phyloP scores from a whole-genome alignment of 1,140 invertebrate species.

The Doryteuthis pealeii region DNA sequence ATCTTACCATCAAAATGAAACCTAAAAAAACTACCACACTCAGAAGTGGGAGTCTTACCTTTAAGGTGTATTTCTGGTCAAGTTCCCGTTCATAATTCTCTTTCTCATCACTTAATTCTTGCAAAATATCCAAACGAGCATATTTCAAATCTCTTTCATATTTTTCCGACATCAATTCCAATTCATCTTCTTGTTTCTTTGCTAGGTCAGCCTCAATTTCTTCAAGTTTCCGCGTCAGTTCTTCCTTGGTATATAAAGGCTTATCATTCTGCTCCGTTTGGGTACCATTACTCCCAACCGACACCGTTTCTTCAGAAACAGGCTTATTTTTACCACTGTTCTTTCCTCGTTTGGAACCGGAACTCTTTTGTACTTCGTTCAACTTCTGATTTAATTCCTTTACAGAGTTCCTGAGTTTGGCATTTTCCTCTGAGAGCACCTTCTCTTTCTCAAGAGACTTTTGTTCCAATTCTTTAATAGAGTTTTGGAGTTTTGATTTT shows the following conservation, averaged over 20 bases:
- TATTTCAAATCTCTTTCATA: slow-evolving; percentile 18
- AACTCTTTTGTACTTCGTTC: too few relatives aligned
- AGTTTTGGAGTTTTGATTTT: too few relatives aligned
- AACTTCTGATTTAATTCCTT: too few relatives aligned
- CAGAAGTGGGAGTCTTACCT: slow-evolving; percentile 15
- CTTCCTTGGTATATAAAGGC: background rate
- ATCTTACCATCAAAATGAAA: too few relatives aligned
- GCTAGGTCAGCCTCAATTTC: background rate
- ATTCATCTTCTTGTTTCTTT: slow-evolving; percentile 6
- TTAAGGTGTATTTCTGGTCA: slow-evolving; percentile 36
- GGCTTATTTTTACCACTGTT: background rate
- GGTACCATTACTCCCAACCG: slow-evolving; percentile 13
- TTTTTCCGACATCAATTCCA: slow-evolving; percentile 6
- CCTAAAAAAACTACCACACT: too few relatives aligned
- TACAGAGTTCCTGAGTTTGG: too few relatives aligned
- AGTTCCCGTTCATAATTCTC: slow-evolving; percentile 31
- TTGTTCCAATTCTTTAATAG: too few relatives aligned
- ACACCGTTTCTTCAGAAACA: slow-evolving; percentile 7
- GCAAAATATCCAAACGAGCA: slow-evolving; percentile 23
- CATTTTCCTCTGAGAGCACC: too few relatives aligned
- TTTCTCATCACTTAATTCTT: slow-evolving; percentile 30
- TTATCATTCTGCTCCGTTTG: slow-evolving; percentile 16
- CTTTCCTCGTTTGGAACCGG: too few relatives aligned
- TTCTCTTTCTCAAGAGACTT: too few relatives aligned
- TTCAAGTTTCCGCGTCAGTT: background rate